Percentiles rank a stretch among this genome's conserved stretches.
These are phyloP conservation scores for Antheraea pernyi DNA, from an alignment of 1,140 invertebrate genomes.

Conservation along the genomic window DNA sequence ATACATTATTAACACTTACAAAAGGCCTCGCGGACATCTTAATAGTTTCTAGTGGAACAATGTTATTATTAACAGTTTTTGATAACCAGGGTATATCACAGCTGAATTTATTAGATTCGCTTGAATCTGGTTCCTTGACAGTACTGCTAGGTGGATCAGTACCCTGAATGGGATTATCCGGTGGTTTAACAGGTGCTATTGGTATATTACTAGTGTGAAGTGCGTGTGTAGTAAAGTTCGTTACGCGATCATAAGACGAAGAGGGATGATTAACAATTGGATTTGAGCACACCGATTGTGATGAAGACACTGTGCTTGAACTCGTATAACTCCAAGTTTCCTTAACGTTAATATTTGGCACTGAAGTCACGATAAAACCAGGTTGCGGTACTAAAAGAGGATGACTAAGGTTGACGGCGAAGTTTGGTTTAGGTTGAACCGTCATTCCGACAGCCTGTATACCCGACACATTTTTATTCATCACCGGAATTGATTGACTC, in stretches of 20 bases:
- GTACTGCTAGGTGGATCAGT: constrained; percentile 72
- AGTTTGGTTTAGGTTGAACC: constrained; percentile 71
- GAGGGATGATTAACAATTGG: constrained; percentile 60
- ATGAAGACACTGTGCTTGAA: constrained; percentile 51
- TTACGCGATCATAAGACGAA: constrained; percentile 33
- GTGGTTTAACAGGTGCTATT: constrained; percentile 69
- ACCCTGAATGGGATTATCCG: constrained; percentile 70
- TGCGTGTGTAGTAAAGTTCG: constrained; percentile 55
- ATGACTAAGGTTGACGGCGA: constrained; percentile 69
- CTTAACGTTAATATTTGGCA: constrained; percentile 76
- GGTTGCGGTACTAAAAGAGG: constrained; percentile 71
- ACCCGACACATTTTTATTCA: constrained; percentile 65
- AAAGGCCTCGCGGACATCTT: constrained; percentile 69
- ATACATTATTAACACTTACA: constrained; percentile 65
- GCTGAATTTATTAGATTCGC: constrained; percentile 52
- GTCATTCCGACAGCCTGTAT: constrained; percentile 62
- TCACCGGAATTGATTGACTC: constrained; percentile 57
- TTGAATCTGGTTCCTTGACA: constrained; percentile 62
- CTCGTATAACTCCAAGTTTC: constrained; percentile 73
- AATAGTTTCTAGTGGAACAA: constrained; percentile 64
- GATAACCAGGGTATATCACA: constrained; percentile 76
- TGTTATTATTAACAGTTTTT: constrained; percentile 75
- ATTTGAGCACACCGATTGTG: constrained; percentile 60
- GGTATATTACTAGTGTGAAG: constrained; percentile 71
- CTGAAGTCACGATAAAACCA: constrained; percentile 75